Evolutionary conservation across 2,888 invertebrate genomes (phyloP), one percentile per base, ranked within the genome.

Genomic region (Campopleginae sp.): DNA sequence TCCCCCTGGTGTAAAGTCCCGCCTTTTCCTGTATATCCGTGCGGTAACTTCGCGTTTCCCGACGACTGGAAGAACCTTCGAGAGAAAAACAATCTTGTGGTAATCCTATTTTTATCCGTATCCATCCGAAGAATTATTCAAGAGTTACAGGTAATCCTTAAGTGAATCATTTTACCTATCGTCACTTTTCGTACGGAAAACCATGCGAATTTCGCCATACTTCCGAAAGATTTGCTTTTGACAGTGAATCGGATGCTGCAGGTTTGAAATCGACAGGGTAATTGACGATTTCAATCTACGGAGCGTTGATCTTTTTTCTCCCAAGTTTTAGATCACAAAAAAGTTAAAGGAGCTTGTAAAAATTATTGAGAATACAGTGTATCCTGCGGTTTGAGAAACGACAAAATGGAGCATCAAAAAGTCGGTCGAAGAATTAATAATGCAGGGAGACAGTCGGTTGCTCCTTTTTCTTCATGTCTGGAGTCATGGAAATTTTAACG

Each of bases 91-190:
- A 27, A 27, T 58, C 58, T 58, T 58, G 58, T 51, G 19, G 51
- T 27, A 58, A 58, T 58, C 14, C 58, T 27, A 27, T 58, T 58
- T 58, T 1, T 14, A 58, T 58, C 27, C 58, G 58, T 58, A 58
- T 58, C 58, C 14, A 14, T 27, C 27, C 27, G 14, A 58, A 58
- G 27, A 58, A 58, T 27, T 27, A 58, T 58, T 58, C 58, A 14
- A 27, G 58, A 27, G 27, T 27, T 27, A 5, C 23, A 1, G 23
- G 27, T 54, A 54, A 54, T 27, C 58, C 58, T 12, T 27, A 23
- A 23, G 58, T 27, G 23, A 23, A 54, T 54, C 12, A 54, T 54
- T 54, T 54, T 23, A 12, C 54, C 54, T 54, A 27, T 54, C 54
- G 23, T 8, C 54, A 23, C 23, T 54, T 54, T 23, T 54, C 23